Percentiles rank a stretch among this genome's conserved stretches.
Evolutionary conservation across 2,113 vertebrate species (phyloP).

Genomic region (Cavia aperea): DNA sequence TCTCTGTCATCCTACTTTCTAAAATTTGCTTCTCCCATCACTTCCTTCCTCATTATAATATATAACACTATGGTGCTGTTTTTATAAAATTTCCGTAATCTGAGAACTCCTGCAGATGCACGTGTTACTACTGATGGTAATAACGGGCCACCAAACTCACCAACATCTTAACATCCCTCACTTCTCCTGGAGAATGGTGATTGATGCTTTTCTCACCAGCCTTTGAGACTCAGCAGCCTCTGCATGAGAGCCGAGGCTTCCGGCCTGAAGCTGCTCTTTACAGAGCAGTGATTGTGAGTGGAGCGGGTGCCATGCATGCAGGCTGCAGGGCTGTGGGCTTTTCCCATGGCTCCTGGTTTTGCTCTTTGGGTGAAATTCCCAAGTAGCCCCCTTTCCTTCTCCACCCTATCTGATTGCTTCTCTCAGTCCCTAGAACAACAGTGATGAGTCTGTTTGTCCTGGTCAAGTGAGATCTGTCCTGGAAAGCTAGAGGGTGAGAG

Average conservation of each 20-base stretch:
- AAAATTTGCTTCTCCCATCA: slow-evolving; percentile 45
- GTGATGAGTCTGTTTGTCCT: neutral
- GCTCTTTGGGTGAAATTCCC: neutral
- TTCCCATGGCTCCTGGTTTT: neutral
- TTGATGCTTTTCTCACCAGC: slow-evolving; percentile 41
- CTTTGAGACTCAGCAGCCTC: slow-evolving; percentile 22
- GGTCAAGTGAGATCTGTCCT: neutral
- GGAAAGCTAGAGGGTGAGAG: neutral
- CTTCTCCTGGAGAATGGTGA: slow-evolving; percentile 48
- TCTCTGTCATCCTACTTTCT: slow-evolving; percentile 52
- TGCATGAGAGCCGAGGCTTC: neutral
- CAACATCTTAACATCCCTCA: slow-evolving; percentile 42
- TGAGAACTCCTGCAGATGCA: slow-evolving; percentile 44
- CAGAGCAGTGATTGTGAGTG: slow-evolving; percentile 30
- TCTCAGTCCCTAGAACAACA: neutral
- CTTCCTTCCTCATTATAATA: slow-evolving; percentile 60
- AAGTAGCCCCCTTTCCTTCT: slow-evolving; percentile 33
- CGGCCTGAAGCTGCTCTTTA: slow-evolving; percentile 7
- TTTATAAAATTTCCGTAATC: slow-evolving; percentile 54
- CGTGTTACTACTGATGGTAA: slow-evolving; percentile 54
- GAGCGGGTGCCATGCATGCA: neutral
- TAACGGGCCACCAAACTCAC: slow-evolving; percentile 41
- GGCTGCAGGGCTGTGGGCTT: neutral
- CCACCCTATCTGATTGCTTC: slow-evolving; percentile 34
- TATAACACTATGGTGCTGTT: slow-evolving; percentile 56